Evolutionary conservation across 2,797 vertebrate genomes (phyloP), one percentile per base, ranked within the genome.

Genomic region (Neosalanx taihuensis): DNA sequence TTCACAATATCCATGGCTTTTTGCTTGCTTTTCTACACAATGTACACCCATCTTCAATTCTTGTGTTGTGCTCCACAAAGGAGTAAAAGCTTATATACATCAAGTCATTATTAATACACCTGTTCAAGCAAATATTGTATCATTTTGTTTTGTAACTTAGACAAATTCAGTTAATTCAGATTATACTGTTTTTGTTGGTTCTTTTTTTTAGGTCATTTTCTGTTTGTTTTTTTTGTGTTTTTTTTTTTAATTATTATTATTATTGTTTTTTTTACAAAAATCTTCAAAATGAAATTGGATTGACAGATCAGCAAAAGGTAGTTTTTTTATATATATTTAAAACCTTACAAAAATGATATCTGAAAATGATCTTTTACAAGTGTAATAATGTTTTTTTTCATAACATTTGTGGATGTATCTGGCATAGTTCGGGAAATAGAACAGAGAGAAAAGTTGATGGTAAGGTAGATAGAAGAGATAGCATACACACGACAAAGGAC

Each of bases 1-100:
- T 89, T 91, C 94, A 95, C 95, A 94, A 96, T 94, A 96, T 94
- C 93, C 94, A 95, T 94, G 95, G 95, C 93, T 94, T 95, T 92
- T 91, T 91, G 83, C 91, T 90, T 90, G 91, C 90, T 93, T 89
- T 90, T 91, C 86, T 92, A 94, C 94, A 95, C 93, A 95, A 96
- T 95, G 86, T 92, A 92, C 90, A 93, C 86, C 86, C 88, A 82
- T 73, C 66, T 72, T 70, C 71, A 76, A 68, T 79, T 75, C 71
- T 78, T 67, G 66, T 85, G 85, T 87, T 90, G 88, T 84, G 88
- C 82, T 81, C 84, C 89, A 81, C 76, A 86, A 88, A 89, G 88
- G 90, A 89, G 92, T 89, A 75, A 91, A 90, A 90, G 89, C 88
- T 88, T 91, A 89, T 92, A 80, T 91, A 92, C 91, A 92, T 90